Base-by-base conservation (phyloP, 2,113 vertebrate species). In the Microtus montanus region DNA sequence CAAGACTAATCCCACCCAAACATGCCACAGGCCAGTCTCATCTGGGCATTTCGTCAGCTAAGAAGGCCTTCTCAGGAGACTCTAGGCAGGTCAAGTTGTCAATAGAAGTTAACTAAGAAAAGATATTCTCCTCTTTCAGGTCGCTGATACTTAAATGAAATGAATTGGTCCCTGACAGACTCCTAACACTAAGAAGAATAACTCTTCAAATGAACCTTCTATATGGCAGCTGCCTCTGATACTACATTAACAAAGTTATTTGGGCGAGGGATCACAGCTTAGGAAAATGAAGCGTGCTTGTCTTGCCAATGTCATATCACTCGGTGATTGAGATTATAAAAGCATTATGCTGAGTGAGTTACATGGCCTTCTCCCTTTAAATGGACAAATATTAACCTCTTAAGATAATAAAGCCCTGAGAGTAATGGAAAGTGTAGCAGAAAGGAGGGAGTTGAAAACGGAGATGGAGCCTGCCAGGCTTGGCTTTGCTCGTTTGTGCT, bases 271-370 rank as follows among this genome's bases (percentile, higher is more conserved):
- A 82, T 89, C 20, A 68, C 19, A 89, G 24, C 54, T 92, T 75
- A 87, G 71, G 91, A 92, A 95, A 88, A 79, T 26, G 52, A 93
- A 93, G 44, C 24, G 68, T 54, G 61, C 33, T 84, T 79, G n/a
- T 10, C 68, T 96, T 92, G 84, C 80, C 68, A 85, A 63, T 8
- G 10, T 90, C 90, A 58, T 93, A 82, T 82, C 17, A 70, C 75
- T 91, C 91, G 89, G 58, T 94, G 77, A 91, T 47, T 92, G 63
- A 96, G 91, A 95, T 93, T 58, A 79, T 86, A 94, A 96, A 92
- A 97, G 66, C 73, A 87, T 92, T 94, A 89, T 77, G 44, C 47
- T 90, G 49, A 75, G 70, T 92, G n/a, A 88, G 47, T 92, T 94
- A 80, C 58, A 44, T 74, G 87, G 47, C 49, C 47, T 90, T 92